Evolutionary conservation across 2,113 vertebrate species (phyloP), one percentile per base, ranked within the genome.

Genomic region (Symphodus melops): DNA sequence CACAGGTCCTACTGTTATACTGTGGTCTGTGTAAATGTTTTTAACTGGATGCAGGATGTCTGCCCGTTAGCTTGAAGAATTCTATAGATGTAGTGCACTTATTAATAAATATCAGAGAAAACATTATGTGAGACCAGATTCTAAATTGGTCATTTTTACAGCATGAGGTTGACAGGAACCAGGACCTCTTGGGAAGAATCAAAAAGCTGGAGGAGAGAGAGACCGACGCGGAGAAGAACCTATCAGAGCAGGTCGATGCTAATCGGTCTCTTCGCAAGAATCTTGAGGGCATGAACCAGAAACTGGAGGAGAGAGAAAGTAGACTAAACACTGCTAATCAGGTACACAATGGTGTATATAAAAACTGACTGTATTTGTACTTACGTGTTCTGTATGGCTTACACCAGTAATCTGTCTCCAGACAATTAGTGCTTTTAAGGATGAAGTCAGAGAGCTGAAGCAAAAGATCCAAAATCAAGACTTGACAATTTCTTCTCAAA

Each of bases 161-260:
- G 98, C 95, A 96, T 2, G 96, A 97, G 87, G 89, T 95, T 1
- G 96, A 96, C 72, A 93, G 94, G 16, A 99, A 97, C 88, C 96
- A 96, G 85, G 96, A 96, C n/a, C 94, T 99, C 54, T 84, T 95
- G 65, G 90, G 92, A 0, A 93, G 91, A 23, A 95, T 98, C 7
- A 97, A 95, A 78, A 95, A 94, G 46, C 89, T 95, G 10, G 95
- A 96, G 86, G 97, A 98, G 17, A 94, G 94, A 46, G 96, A 95
- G 77, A 72, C 79, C 0, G 95, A 95, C 52, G 90, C 83, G 0
- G 91, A 90, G 36, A 95, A 93, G 68, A 95, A 88, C 58, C 83
- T 96, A 20, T 92, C 91, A 20, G 96, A 97, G 53, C 96, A 98
- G 84, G 64, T 89, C 68, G 96, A 97, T 65, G 90, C 85, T 46